Conservation (phyloP, 2,113 vertebrate genomes). For the Nannospalax galili region DNA sequence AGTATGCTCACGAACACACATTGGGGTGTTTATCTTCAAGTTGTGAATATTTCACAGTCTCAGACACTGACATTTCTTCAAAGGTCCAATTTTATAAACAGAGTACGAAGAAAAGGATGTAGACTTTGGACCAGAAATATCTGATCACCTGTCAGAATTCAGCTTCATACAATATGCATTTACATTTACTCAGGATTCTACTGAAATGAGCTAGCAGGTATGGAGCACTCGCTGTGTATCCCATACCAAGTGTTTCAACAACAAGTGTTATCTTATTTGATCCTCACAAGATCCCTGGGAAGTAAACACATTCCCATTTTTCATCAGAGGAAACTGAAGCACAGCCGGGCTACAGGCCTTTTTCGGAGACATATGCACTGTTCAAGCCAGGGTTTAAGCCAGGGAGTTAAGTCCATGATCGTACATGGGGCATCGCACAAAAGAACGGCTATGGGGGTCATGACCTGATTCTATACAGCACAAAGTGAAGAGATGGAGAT, state of each 20-base stretch:
- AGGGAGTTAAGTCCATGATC: neutral
- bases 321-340: neutral
- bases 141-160: neutral
- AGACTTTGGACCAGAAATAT: neutral
- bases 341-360: neutral
- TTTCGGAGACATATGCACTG: neutral
- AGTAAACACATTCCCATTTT: neutral
- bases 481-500: conserved; percentile 23
- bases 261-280: neutral
- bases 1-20: neutral
- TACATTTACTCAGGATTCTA: neutral
- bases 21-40: neutral
- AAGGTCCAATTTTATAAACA: neutral
- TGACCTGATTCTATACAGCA: neutral
- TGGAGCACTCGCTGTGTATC: neutral
- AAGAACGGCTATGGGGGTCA: neutral
- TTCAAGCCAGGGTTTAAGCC: neutral
- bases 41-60: neutral
- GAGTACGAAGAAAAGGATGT: neutral
- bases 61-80: neutral
- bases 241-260: neutral
- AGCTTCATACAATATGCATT: neutral
- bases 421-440: neutral
- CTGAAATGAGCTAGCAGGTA: neutral
- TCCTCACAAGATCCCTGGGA: neutral